Conservation (phyloP, 2,113 vertebrate genomes). For the Formicarius rufipectus region DNA sequence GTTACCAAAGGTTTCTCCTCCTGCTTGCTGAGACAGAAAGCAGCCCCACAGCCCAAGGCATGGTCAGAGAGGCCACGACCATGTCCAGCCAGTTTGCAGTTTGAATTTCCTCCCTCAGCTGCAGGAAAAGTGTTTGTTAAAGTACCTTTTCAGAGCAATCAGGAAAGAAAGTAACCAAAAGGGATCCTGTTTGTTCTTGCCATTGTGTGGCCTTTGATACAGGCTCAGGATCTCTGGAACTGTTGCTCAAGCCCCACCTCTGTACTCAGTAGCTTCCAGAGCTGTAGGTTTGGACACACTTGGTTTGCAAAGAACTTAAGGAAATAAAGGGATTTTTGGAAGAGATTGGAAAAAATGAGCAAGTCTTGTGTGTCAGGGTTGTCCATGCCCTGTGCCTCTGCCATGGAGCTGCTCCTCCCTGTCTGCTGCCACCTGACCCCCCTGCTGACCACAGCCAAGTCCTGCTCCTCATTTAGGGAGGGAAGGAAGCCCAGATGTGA, state of each 20-base stretch:
- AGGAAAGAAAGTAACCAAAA: background rate
- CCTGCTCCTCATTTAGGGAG: background rate
- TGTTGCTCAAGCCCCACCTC: background rate
- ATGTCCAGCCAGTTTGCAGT: background rate
- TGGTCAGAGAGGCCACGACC: background rate
- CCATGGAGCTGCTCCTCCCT: background rate
- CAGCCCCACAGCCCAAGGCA: background rate
- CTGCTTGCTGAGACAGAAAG: conserved; percentile 2
- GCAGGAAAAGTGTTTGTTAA: background rate
- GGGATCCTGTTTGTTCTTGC: background rate
- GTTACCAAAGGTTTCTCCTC: background rate
- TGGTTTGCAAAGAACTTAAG: background rate
- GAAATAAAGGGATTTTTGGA: background rate
- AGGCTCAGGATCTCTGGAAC: background rate
- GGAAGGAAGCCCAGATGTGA: background rate
- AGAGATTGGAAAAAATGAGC: background rate
- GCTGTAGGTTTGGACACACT: background rate
- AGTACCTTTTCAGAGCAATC: background rate
- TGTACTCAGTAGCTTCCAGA: background rate
- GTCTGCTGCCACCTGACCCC: background rate
- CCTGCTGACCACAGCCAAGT: background rate
- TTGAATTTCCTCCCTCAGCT: background rate
- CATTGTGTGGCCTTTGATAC: background rate
- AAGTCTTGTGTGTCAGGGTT: background rate
- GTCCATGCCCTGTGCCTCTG: background rate